Conservation (phyloP, 2,888 invertebrate species). For the Andrena dorsata region DNA sequence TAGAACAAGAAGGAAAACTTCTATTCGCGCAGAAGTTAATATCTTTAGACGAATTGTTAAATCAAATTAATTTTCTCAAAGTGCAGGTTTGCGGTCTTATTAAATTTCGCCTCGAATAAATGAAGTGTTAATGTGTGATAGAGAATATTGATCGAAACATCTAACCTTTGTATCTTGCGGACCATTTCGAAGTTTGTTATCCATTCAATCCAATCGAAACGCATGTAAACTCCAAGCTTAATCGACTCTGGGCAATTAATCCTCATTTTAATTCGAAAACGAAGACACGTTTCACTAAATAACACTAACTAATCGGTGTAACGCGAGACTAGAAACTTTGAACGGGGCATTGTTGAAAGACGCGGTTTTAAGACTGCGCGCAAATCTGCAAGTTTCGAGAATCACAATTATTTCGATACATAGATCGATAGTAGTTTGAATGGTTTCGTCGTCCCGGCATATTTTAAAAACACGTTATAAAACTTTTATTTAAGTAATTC, state of each 20-base stretch:
- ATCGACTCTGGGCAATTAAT: not conserved
- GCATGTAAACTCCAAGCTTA: not conserved
- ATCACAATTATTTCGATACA: conserved; percentile 29
- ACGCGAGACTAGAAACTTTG: not conserved
- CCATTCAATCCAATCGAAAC: not conserved
- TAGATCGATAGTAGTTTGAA: conserved; percentile 38
- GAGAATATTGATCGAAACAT: conserved; percentile 13
- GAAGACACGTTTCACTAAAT: not conserved
- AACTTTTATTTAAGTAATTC: no score
- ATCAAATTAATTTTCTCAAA: not conserved
- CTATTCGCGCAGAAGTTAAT: not conserved
- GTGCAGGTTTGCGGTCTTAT: not conserved
- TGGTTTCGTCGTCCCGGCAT: no score
- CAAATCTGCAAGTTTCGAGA: conserved; percentile 9
- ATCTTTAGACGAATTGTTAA: not conserved
- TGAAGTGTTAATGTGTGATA: not conserved
- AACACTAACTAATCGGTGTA: not conserved
- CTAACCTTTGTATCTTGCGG: conserved; percentile 6
- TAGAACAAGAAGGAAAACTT: not conserved
- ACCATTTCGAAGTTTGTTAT: not conserved
- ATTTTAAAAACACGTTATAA: not conserved
- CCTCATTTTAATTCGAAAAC: not conserved
- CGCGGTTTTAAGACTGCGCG: not conserved
- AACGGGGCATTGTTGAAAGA: not conserved
- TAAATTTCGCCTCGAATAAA: not conserved